These are phyloP conservation scores for Trachythela sp. DNA, from an alignment of 64 coral and sea anemone species.

Conservation along the genomic window DNA sequence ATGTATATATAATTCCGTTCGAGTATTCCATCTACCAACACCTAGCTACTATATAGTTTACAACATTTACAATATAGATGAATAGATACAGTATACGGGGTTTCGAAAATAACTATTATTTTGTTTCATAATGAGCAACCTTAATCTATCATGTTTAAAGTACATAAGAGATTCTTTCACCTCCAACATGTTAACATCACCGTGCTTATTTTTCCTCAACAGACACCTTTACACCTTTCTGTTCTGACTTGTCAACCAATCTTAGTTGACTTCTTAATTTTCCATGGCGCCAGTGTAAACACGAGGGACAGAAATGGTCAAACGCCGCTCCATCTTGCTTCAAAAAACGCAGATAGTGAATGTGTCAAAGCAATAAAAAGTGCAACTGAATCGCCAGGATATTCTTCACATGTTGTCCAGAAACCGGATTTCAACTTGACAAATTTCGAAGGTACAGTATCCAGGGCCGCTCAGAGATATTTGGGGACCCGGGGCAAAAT, in stretches of 20 bases:
- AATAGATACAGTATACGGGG: too few relatives aligned
- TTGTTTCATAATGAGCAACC: too few relatives aligned
- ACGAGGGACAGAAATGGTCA: constrained; percentile 12
- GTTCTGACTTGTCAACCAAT: constrained; percentile 20
- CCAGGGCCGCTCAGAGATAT: neutral
- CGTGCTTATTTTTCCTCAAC: neutral
- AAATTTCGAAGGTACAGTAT: neutral
- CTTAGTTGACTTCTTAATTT: neutral
- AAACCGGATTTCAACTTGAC: neutral
- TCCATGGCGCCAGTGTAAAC: neutral
- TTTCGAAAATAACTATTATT: too few relatives aligned
- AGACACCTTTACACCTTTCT: constrained; percentile 5
- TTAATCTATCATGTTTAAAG: too few relatives aligned
- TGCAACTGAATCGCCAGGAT: neutral
- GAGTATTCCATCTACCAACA: too few relatives aligned
- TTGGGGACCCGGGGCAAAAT: too few relatives aligned
- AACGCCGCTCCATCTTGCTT: neutral
- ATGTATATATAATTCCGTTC: too few relatives aligned
- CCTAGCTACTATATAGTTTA: too few relatives aligned
- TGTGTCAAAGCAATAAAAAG: constrained; percentile 6
- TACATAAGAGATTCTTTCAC: too few relatives aligned
- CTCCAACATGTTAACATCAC: too few relatives aligned
- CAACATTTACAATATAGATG: too few relatives aligned
- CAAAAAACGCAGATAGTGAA: neutral
- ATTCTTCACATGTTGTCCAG: neutral